Evolutionary conservation across 2,797 vertebrate genomes (phyloP), one percentile per base, ranked within the genome.

Genomic region (Podarcis lilfordi): DNA sequence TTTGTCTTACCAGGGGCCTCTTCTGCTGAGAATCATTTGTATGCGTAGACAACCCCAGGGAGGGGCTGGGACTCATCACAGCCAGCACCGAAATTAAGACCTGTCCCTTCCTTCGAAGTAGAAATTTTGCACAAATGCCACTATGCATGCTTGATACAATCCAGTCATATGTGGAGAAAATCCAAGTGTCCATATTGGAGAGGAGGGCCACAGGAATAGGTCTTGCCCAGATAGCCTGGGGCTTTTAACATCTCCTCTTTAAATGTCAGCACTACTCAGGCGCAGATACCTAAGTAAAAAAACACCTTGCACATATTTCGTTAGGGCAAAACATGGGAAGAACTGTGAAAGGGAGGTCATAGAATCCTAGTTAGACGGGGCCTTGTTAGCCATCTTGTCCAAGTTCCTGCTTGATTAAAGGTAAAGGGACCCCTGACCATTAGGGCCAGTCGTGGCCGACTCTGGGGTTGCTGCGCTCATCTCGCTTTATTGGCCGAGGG

Each of bases 11-110:
- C 35, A 59, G 59, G 37, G 55, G 35, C 29, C 5, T 40, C 71
- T 68, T 74, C 80, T 35, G 61, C n/a, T 23, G 21, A 82, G 29
- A 80, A 75, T 82, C 55, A 82, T 87, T 82, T 77, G 25, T 78
- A 5, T 21, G 32, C n/a, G 10, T 25, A 77, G 55, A 29, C 25
- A 68, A 75, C 80, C 80, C 80, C 37, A 83, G 80, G 81, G 74
- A 78, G 25, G 5, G 23, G 32, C n/a, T 15, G 25, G 25, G 32
- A 69, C 75, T 66, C 71, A 82, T 88, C 15, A 23, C n/a, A 77
- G 21, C 17, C 32, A 40, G 74, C 25, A n/a, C 32, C 3, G 25
- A 69, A 68, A 88, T 88, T 55, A 83, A 78, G 74, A 37, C 11
- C 15, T 50, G 55, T 45, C n/a, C 10, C 13, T 82, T 80, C 29